A percentile compares a stretch with the other conserved stretches of the same genome.
These are phyloP conservation scores for Drosophila nr. fundita DNA, from an alignment of 2,888 invertebrate species.

Conservation along the genomic window DNA sequence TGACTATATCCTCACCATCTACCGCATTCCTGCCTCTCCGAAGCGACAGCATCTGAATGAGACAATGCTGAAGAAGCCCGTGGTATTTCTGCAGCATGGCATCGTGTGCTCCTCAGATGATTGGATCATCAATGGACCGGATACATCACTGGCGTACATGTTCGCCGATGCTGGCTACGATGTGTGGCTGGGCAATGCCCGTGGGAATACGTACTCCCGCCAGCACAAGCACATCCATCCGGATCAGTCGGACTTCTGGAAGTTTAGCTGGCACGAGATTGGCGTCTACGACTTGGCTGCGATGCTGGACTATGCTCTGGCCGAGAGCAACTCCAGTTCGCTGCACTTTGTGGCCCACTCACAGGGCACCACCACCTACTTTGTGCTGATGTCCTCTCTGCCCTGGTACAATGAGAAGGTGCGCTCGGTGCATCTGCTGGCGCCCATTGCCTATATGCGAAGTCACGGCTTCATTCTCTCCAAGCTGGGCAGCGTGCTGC, in stretches of 20 bases:
- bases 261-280: slow-evolving; percentile 90
- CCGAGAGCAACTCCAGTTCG: slow-evolving; percentile 86
- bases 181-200: slow-evolving; percentile 92
- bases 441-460: slow-evolving; percentile 89
- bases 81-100: slow-evolving; percentile 89
- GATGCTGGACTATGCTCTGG: slow-evolving; percentile 90
- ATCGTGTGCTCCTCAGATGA: slow-evolving; percentile 90
- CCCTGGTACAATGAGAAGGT: slow-evolving; percentile 89
- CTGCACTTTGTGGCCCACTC: slow-evolving; percentile 90
- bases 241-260: slow-evolving; percentile 87
- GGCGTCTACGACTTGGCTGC: slow-evolving; percentile 91
- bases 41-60: slow-evolving; percentile 53
- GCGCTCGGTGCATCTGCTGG: slow-evolving; percentile 88
- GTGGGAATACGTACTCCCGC: slow-evolving; percentile 88
- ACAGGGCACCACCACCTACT: slow-evolving; percentile 90
- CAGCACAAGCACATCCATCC: slow-evolving; percentile 85
- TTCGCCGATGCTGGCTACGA: slow-evolving; percentile 90
- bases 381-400: slow-evolving; percentile 89
- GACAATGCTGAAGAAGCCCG: slow-evolving; percentile 61
- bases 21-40: slow-evolving; percentile 81
- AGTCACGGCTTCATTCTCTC: slow-evolving; percentile 85
- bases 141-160: slow-evolving; percentile 85
- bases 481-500: slow-evolving; percentile 83
- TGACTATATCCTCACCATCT: slow-evolving; percentile 82
- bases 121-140: slow-evolving; percentile 90